Evolutionary conservation across 1,140 invertebrate genomes (phyloP).

Genomic region (Eriosoma lanigerum): DNA sequence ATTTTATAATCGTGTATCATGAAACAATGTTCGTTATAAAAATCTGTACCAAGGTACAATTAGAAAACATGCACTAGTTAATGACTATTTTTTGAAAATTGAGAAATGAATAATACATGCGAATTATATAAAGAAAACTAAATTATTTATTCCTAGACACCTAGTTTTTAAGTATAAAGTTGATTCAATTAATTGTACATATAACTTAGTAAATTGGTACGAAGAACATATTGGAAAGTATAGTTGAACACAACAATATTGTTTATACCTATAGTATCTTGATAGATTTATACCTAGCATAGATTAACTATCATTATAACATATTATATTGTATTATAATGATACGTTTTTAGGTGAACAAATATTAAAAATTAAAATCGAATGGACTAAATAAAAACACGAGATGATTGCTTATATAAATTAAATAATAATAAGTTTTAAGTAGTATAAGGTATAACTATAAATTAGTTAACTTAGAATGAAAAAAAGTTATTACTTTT

Average conservation of each 20-base stretch:
- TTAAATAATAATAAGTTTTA: neutral
- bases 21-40: neutral
- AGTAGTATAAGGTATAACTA: neutral
- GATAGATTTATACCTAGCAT: too few relatives aligned
- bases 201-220: neutral
- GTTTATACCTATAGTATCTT: neutral
- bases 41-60: neutral
- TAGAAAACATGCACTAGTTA: neutral
- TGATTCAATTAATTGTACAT: slow-evolving; percentile 6
- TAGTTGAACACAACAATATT: neutral
- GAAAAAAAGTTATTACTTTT: neutral
- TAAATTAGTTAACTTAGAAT: neutral
- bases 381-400: neutral
- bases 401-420: slow-evolving; percentile 17
- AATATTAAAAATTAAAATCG: neutral
- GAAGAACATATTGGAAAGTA: slow-evolving; percentile 19
- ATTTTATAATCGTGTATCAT: neutral
- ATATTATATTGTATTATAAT: slow-evolving; percentile 4
- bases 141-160: neutral
- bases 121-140: neutral
- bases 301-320: too few relatives aligned
- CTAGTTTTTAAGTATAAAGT: too few relatives aligned
- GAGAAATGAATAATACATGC: neutral
- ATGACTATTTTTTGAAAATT: neutral
- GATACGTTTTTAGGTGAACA: neutral